Evolutionary conservation across 2,113 vertebrate species (phyloP), one percentile per base, ranked within the genome.

Genomic region (Stercorarius parasiticus): DNA sequence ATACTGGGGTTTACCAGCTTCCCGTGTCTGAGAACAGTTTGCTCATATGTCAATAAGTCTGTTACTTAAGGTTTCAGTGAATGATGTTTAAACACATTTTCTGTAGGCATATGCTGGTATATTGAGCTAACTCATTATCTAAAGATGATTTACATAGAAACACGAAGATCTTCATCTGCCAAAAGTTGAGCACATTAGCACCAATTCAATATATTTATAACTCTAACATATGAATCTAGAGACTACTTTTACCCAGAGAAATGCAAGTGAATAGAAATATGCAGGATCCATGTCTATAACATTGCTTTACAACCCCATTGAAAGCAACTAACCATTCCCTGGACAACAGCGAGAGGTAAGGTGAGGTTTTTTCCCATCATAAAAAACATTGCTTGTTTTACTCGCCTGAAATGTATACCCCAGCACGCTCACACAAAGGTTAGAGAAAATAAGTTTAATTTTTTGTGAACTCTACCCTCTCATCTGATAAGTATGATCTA

Each of bases 71-170:
- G 12, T 67, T 95, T 83, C 87, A 77, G 55, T 27, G 50, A 91
- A 94, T 40, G 40, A 80, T 95, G 94, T 91, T 93, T 94, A 97
- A 96, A 97, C 84, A 91, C 74, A 94, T 94, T 96, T 97, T 97
- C 89, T 91, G 81, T 73, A 86, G 91, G 82, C 91, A 95, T 95
- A 94, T 95, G 93, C 91, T 82, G 66, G 66, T 94, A 90, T 90
- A 70, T 69, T 82, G 82, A 96, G 59, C 53, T 95, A 88, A 87
- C 49, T 91, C 77, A 61, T 93, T 97, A 95, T 87, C 91, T 94
- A 87, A 91, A 90, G 71, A 92, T 82, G 77, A 91, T 58, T 93
- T 97, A 89, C 70, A 93, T 23, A 91, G 81, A 96, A 92, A 93
- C 65, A 95, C 5, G 32, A 92, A 81, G n/a, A 93, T 59, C 82